phyloP scores from a whole-genome alignment of 2,797 vertebrate species.

The Gymnodraco acuticeps region DNA sequence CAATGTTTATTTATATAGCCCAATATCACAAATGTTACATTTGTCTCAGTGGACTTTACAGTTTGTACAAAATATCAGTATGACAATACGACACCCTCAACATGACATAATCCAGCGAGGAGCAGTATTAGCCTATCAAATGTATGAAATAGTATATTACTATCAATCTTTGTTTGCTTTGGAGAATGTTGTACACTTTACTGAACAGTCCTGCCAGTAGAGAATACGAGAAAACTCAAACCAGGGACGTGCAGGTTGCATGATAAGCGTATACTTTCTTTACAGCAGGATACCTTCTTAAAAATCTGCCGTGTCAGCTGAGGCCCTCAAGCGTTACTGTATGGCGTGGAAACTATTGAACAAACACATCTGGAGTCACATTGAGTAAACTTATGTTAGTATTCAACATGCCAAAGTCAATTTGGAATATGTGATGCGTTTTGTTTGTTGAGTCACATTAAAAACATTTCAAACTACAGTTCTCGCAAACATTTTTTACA shows the following conservation, averaged over 20 bases:
- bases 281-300: slow-evolving; percentile 1
- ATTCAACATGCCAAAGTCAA: slow-evolving; percentile 12
- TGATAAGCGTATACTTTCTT: background rate
- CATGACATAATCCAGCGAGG: too few species aligned
- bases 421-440: background rate
- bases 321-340: slow-evolving; percentile 1
- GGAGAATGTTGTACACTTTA: background rate
- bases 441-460: background rate
- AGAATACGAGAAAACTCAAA: background rate
- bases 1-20: too few species aligned
- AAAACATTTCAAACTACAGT: background rate
- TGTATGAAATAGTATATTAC: background rate
- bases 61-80: too few species aligned
- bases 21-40: too few species aligned
- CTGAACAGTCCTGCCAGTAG: background rate
- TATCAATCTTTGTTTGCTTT: background rate
- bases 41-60: too few species aligned
- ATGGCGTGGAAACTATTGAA: slow-evolving; percentile 27
- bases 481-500: background rate
- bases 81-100: too few species aligned
- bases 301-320: background rate
- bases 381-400: background rate
- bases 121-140: background rate
- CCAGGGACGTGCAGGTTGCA: background rate
- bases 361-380: slow-evolving; percentile 18